These are phyloP conservation scores for Chelonia mydas DNA, from an alignment of 2,797 vertebrate species.

Conservation along the genomic window DNA sequence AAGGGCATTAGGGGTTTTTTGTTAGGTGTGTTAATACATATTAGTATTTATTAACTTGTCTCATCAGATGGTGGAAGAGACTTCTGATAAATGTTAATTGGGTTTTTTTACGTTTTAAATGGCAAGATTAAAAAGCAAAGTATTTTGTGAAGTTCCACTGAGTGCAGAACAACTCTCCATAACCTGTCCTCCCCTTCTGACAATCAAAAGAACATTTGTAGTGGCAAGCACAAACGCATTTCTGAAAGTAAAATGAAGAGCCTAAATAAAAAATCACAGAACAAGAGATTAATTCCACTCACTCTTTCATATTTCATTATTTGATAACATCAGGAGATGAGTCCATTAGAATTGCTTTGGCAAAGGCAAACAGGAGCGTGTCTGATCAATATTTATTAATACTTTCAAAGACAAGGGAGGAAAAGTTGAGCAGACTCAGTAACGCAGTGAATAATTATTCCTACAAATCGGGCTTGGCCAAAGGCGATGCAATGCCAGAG, in stretches of 20 bases:
- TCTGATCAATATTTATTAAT: constrained; percentile 89
- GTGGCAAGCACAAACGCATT: constrained; percentile 71
- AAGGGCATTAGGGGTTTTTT: neutral
- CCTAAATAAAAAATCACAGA: constrained; percentile 79
- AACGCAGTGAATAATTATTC: constrained; percentile 80
- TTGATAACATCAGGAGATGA: constrained; percentile 84
- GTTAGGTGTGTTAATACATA: neutral
- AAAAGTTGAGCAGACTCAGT: constrained; percentile 77
- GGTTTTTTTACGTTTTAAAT: neutral
- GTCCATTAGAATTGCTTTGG: constrained; percentile 75
- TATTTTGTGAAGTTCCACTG: constrained; percentile 16
- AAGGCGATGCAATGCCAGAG: constrained; percentile 73
- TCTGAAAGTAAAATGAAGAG: constrained; percentile 76
- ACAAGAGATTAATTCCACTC: constrained; percentile 76
- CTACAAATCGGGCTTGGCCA: constrained; percentile 69
- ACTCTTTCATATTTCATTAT: constrained; percentile 84
- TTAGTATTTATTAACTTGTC: constrained; percentile 33
- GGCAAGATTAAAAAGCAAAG: neutral
- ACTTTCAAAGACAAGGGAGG: constrained; percentile 80
- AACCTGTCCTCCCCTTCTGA: constrained; percentile 47
- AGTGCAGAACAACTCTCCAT: constrained; percentile 42
- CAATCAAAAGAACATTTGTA: constrained; percentile 72
- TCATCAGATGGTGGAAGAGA: neutral
- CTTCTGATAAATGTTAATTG: neutral
- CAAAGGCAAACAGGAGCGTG: constrained; percentile 80